phyloP scores from a whole-genome alignment of 2,797 vertebrate species.

The Thalassophryne amazonica region DNA sequence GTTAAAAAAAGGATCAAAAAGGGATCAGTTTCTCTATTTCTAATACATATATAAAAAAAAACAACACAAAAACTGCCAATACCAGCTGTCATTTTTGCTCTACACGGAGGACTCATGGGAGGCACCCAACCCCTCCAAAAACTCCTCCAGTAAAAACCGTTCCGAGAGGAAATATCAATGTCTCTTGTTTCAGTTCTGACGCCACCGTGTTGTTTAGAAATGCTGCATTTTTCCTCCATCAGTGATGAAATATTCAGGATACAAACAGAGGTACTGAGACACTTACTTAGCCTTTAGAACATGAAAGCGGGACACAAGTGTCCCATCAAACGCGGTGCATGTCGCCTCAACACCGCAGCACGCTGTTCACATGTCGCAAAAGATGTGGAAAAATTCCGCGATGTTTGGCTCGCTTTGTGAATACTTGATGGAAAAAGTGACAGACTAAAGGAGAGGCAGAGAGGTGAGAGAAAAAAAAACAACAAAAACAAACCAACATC shows the following conservation, averaged over 20 bases:
- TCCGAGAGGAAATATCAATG: not conserved
- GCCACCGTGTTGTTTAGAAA: not conserved
- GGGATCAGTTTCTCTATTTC: not conserved
- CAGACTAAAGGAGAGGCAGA: not conserved
- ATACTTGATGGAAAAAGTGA: not conserved
- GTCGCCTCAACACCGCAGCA: not conserved
- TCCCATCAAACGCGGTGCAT: constrained; percentile 4
- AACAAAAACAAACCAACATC: not conserved
- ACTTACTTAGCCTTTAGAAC: not conserved
- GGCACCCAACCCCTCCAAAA: too few relatives aligned
- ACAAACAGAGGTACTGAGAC: not conserved
- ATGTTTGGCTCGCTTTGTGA: not conserved
- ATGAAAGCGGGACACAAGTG: not conserved
- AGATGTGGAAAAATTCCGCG: not conserved
- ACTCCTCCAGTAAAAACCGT: not conserved
- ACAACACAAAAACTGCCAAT: not conserved
- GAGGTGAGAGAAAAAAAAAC: not conserved
- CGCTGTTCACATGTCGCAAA: not conserved
- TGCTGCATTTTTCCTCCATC: not conserved
- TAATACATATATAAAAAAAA: too few relatives aligned
- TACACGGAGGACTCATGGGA: too few relatives aligned
- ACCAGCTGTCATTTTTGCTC: too few relatives aligned
- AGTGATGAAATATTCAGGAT: constrained; percentile 30
- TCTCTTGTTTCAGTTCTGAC: not conserved
- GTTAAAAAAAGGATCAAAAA: not conserved